Conservation (phyloP, 2,113 vertebrate species). For the Spilogale gracilis region DNA sequence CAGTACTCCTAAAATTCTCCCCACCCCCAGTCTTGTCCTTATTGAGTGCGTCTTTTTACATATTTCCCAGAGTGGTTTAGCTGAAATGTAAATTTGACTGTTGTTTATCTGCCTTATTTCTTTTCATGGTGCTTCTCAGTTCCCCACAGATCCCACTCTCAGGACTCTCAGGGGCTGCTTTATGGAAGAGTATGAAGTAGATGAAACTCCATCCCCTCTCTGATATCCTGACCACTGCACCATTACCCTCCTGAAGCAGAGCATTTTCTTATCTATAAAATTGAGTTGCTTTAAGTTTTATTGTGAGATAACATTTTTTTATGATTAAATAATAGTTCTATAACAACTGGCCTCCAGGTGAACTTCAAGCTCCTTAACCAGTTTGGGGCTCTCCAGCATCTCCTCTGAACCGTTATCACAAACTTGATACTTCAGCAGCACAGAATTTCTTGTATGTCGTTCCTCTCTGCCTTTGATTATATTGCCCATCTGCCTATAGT, state of each 20-base stretch:
- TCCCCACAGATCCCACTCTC: not conserved
- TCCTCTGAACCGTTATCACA: not conserved
- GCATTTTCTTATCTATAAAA: not conserved
- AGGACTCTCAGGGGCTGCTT: not conserved
- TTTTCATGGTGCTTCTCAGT: constrained; percentile 1
- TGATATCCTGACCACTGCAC: rapidly evolving
- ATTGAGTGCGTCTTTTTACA: constrained; percentile 7
- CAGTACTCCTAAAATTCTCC: constrained; percentile 22
- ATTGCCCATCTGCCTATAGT: not conserved
- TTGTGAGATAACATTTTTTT: constrained; percentile 16
- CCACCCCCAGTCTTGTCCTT: not conserved
- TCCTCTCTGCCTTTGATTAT: constrained; percentile 14
- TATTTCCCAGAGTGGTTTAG: not conserved
- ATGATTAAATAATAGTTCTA: constrained; percentile 55
- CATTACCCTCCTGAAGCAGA: not conserved
- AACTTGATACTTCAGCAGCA: not conserved
- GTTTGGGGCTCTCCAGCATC: not conserved
- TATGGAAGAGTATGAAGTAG: not conserved
- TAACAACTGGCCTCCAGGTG: not conserved
- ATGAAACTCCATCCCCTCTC: not conserved
- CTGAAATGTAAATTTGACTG: constrained; percentile 8
- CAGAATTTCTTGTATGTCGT: not conserved
- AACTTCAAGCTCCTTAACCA: constrained; percentile 32
- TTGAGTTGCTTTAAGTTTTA: constrained; percentile 50
- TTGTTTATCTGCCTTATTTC: not conserved